Evolutionary conservation across 2,797 vertebrate genomes (phyloP).

Genomic region (Anguilla pacifica): DNA sequence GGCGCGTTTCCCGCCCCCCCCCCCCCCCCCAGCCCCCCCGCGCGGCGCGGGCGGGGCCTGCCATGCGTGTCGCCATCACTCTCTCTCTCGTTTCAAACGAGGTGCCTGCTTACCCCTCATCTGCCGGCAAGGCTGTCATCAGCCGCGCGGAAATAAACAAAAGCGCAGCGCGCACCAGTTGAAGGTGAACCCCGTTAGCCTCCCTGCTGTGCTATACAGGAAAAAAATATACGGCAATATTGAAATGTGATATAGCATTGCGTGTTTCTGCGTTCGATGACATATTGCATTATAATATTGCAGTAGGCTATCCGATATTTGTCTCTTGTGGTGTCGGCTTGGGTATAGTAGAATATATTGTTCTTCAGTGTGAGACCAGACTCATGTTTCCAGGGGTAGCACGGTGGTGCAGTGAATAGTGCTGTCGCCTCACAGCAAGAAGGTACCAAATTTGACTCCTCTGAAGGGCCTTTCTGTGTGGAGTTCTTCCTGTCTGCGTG

Average conservation of each 20-base stretch:
- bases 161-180: neutral
- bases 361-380: too few species aligned
- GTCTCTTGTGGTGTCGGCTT: too few species aligned
- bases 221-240: neutral
- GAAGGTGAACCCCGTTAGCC: neutral
- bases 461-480: too few species aligned
- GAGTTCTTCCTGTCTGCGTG: too few species aligned
- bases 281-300: too few species aligned
- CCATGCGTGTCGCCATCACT: conserved; percentile 8
- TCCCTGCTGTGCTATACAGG: neutral
- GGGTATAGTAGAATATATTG: too few species aligned
- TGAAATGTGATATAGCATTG: neutral
- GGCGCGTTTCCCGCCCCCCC: neutral
- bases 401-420: neutral
- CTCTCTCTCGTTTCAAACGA: neutral
- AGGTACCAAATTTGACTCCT: too few species aligned
- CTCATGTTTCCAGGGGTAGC: too few species aligned
- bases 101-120: neutral
- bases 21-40: neutral
- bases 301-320: too few species aligned
- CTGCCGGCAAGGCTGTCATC: conserved; percentile 10
- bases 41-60: neutral
- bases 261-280: neutral
- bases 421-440: too few species aligned
- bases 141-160: conserved; percentile 10